Conservation (phyloP, 1,140 invertebrate species). For the Drosophila pectinifera region DNA sequence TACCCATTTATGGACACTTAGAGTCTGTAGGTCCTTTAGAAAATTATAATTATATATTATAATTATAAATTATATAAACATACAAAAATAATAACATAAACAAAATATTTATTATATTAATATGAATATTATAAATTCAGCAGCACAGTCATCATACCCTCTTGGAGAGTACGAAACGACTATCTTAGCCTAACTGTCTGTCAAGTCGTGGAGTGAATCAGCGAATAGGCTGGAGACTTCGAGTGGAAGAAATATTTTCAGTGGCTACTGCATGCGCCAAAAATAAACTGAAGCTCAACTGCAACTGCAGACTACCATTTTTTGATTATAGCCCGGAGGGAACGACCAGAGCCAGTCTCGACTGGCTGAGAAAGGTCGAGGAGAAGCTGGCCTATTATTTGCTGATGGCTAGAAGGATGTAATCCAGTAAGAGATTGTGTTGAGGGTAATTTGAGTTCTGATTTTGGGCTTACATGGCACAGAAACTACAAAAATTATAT, state of each 20-base stretch:
- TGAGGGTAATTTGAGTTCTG: not conserved
- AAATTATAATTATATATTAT: too few relatives aligned
- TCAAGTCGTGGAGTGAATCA: constrained; percentile 29
- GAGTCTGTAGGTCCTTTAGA: too few relatives aligned
- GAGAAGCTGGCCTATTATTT: constrained; percentile 1
- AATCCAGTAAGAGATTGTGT: not conserved
- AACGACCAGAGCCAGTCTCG: not conserved
- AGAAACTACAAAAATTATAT: not conserved
- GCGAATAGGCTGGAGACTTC: constrained; percentile 20
- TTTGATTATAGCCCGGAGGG: constrained; percentile 4
- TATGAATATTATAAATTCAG: too few relatives aligned
- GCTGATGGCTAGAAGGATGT: not conserved
- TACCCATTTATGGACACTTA: too few relatives aligned
- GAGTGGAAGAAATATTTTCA: constrained; percentile 1
- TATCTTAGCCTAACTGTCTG: constrained; percentile 24
- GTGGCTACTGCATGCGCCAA: constrained; percentile 27
- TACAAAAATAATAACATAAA: too few relatives aligned
- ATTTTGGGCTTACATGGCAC: too few relatives aligned
- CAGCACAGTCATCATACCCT: not conserved
- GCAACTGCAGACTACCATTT: not conserved
- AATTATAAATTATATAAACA: too few relatives aligned
- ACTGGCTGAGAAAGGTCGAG: constrained; percentile 12
- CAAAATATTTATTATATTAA: too few relatives aligned
- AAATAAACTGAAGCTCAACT: constrained; percentile 6
- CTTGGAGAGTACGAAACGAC: not conserved